A percentile compares a stretch with the other conserved stretches of the same genome.
Conservation (phyloP, 2,888 invertebrate genomes). For the Brachypalpus laphriformis region DNA sequence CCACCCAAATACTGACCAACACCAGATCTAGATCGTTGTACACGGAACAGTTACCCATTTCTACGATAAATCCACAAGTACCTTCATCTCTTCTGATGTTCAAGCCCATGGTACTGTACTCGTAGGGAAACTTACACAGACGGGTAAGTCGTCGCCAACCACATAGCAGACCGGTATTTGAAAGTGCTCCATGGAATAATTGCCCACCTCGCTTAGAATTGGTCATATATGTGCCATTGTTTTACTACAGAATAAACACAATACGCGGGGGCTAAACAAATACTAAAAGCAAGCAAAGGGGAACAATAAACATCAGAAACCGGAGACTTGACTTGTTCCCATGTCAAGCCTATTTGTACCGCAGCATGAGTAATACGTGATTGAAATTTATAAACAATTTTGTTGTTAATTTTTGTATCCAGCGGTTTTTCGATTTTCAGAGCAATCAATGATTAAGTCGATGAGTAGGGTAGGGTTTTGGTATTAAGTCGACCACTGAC, state of each 20-base stretch:
- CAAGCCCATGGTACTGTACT: not conserved
- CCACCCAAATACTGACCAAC: constrained; percentile 42
- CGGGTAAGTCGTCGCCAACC: constrained; percentile 11
- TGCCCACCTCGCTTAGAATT: constrained; percentile 30
- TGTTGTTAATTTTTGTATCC: not conserved
- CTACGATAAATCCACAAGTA: constrained; percentile 30
- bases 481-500: constrained; percentile 6
- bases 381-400: constrained; percentile 31
- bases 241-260: constrained; percentile 4
- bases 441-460: constrained; percentile 23
- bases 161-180: constrained; percentile 20
- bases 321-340: constrained; percentile 47
- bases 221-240: constrained; percentile 30
- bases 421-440: constrained; percentile 1
- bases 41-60: constrained; percentile 23
- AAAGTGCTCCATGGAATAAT: constrained; percentile 27
- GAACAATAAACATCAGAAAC: constrained; percentile 35
- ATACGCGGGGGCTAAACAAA: constrained; percentile 25
- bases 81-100: not conserved
- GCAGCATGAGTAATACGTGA: constrained; percentile 54
- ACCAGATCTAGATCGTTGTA: constrained; percentile 11
- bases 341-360: constrained; percentile 48
- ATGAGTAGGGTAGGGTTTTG: constrained; percentile 20
- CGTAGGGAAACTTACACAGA: too few species aligned
- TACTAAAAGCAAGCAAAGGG: constrained; percentile 25